Evolutionary conservation across 2,113 vertebrate genomes (phyloP).

Genomic region (Tyrannus savana): DNA sequence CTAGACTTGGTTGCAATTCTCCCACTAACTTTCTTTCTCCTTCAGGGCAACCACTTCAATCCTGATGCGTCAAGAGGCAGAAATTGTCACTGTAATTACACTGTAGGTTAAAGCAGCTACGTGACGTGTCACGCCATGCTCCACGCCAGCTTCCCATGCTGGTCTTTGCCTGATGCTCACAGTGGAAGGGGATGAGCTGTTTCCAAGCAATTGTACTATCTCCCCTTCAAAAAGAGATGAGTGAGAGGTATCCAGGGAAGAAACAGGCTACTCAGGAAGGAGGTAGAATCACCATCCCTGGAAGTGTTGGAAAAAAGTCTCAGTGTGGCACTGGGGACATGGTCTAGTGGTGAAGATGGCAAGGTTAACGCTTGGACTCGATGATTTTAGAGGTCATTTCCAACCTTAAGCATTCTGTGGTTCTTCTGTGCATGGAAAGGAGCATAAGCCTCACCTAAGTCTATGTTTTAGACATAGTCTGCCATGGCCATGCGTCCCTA

Average conservation of each 20-base stretch:
- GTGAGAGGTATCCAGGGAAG: not conserved
- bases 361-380: not conserved
- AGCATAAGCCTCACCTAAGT: not conserved
- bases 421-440: not conserved
- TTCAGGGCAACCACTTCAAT: not conserved
- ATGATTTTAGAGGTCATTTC: not conserved
- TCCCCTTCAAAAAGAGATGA: not conserved
- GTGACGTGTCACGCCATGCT: not conserved
- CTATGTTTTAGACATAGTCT: not conserved
- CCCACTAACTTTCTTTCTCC: not conserved
- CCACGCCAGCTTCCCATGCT: not conserved
- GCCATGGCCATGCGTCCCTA: not conserved
- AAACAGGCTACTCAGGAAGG: not conserved
- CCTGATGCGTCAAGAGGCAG: conserved; percentile 31
- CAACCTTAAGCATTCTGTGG: not conserved
- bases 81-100: conserved; percentile 34
- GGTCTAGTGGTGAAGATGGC: not conserved
- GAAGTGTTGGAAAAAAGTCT: not conserved
- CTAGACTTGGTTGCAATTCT: not conserved
- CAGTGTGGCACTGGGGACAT: not conserved
- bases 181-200: not conserved
- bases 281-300: not conserved
- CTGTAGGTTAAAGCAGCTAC: not conserved
- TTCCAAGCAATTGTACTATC: not conserved
- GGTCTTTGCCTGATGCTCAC: not conserved